Percentiles rank a stretch among this genome's conserved stretches.
Conservation (phyloP, 2,113 vertebrate species). For the Stegostoma tigrinum region DNA sequence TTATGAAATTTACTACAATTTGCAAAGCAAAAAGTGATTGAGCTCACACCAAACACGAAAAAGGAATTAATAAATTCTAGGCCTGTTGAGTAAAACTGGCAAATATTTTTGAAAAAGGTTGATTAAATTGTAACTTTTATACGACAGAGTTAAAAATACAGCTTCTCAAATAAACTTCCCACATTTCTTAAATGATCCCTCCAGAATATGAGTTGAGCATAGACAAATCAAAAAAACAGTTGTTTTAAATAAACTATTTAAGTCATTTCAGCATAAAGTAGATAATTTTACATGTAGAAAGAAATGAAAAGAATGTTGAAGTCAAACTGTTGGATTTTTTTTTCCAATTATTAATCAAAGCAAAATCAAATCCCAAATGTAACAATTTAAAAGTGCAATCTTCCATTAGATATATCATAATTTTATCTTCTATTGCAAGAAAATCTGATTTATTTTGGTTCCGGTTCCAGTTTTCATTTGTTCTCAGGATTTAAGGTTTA, state of each 20-base stretch:
- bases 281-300: background rate
- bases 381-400: background rate
- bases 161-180: background rate
- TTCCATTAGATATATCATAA: background rate
- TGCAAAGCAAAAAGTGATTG: background rate
- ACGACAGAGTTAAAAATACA: background rate
- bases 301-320: background rate
- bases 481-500: background rate
- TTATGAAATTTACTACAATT: background rate
- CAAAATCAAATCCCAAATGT: background rate
- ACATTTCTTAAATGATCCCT: background rate
- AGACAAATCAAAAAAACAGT: background rate
- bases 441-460: background rate
- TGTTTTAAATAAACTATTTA: background rate
- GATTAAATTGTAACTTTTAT: background rate
- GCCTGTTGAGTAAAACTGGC: background rate
- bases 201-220: background rate
- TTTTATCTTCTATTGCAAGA: background rate
- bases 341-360: background rate
- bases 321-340: background rate
- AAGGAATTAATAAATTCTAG: background rate
- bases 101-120: slow-evolving; percentile 11
- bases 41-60: background rate
- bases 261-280: background rate
- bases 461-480: background rate